Evolutionary conservation across 2,888 invertebrate genomes (phyloP).

Genomic region (Andrena marginata): DNA sequence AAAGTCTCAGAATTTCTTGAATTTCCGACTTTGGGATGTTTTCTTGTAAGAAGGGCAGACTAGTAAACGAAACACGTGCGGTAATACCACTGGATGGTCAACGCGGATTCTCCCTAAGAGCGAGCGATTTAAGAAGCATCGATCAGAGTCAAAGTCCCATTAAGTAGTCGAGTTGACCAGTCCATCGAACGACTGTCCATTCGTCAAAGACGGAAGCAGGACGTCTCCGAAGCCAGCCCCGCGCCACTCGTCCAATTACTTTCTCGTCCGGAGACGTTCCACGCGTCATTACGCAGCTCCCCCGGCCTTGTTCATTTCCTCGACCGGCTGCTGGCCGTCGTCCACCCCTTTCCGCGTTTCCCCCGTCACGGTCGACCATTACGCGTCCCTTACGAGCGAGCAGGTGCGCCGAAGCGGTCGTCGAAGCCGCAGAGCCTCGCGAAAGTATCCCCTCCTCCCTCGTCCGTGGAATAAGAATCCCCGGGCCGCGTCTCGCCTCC

Average conservation of each 20-base stretch:
- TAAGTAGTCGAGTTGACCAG: not conserved
- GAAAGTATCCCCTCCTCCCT: slow-evolving; percentile 27
- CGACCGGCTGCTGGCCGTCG: slow-evolving; percentile 24
- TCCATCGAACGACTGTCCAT: slow-evolving; percentile 41
- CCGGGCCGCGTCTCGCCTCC: slow-evolving; percentile 39
- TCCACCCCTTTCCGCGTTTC: slow-evolving; percentile 21
- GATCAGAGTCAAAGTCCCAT: slow-evolving; percentile 33
- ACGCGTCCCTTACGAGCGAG: slow-evolving; percentile 66
- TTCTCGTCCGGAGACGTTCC: slow-evolving; percentile 46
- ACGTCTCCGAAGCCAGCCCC: slow-evolving; percentile 10
- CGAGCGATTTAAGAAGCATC: slow-evolving; percentile 23
- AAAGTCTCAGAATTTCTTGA: no score
- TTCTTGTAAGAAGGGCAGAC: no score
- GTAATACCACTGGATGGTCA: not conserved
- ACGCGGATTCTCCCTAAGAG: not conserved
- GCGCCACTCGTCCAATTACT: slow-evolving; percentile 51
- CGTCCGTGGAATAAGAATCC: slow-evolving; percentile 54
- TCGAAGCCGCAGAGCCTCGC: slow-evolving; percentile 24
- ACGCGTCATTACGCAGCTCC: slow-evolving; percentile 60
- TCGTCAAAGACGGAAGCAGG: slow-evolving; percentile 35
- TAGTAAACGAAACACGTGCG: no score
- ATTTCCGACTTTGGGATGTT: no score
- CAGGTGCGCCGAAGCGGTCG: slow-evolving; percentile 65
- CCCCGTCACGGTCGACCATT: slow-evolving; percentile 45
- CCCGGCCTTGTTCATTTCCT: slow-evolving; percentile 35